Evolutionary conservation across 2,113 vertebrate species (phyloP).

Genomic region (Mus pahari): DNA sequence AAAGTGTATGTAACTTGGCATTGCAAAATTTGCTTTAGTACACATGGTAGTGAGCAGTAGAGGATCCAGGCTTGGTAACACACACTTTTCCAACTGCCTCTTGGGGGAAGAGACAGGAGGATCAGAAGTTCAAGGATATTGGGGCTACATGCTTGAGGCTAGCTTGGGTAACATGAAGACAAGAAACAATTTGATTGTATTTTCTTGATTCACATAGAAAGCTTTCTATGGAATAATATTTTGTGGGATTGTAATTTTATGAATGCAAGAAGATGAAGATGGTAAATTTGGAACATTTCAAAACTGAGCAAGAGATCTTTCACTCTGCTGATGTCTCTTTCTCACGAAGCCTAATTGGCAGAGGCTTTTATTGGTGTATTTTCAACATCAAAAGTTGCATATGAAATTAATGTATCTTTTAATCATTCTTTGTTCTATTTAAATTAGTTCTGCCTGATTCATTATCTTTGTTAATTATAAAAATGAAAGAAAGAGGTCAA

Average conservation of each 20-base stretch:
- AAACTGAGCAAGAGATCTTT: neutral
- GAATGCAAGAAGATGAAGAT: neutral
- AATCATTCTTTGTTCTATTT: constrained; percentile 61
- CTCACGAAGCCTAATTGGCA: constrained; percentile 49
- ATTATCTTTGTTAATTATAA: constrained; percentile 49
- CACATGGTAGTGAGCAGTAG: no score
- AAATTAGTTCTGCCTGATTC: constrained; percentile 68
- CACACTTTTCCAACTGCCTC: neutral
- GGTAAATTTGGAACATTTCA: constrained; percentile 16
- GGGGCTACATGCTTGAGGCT: no score
- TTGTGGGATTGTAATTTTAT: neutral
- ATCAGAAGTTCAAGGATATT: neutral
- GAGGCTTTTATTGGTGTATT: constrained; percentile 47
- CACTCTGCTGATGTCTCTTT: constrained; percentile 34
- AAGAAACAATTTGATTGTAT: neutral
- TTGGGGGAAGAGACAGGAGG: neutral
- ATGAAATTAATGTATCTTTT: constrained; percentile 62
- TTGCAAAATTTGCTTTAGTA: neutral
- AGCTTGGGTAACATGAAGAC: neutral
- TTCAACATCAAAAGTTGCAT: constrained; percentile 60
- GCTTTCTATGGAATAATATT: neutral
- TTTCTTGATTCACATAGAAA: neutral
- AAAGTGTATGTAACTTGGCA: neutral
- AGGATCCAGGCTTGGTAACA: neutral
- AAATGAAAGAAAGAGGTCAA: constrained; percentile 68